Base-by-base conservation (phyloP, 2,113 vertebrate species). In the Mustelus asterias region DNA sequence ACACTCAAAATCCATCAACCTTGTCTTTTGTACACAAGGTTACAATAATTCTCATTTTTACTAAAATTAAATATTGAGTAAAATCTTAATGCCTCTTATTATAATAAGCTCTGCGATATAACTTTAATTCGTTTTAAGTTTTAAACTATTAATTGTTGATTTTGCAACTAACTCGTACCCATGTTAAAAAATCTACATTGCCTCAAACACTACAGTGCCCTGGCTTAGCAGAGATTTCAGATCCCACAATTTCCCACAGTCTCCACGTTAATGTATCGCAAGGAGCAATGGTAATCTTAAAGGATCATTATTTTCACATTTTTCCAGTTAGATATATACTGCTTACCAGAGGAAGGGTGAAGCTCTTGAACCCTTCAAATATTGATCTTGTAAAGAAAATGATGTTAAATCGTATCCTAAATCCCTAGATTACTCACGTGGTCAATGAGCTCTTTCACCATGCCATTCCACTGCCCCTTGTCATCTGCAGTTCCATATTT, bases 401-500 rank as follows among this genome's bases (percentile, higher is more conserved):
- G 7, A 5, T 88, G 20, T 88, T 29, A 60, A 90, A 90, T 58
- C 14, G 22, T 0, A 0, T 67, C 44, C 86, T 63, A 69, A 29
- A 16, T 7, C 0, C 0, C 33, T 13, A 44, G 60, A 33, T 29
- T 14, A 99, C 99, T 99, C 97, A 99, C 99, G 0, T 99, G 99
- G 97, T 99, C 99, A 6, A 99, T 99, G 96, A 99, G 99, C 96
- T 99, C 99, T 96, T 98, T 98, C 96, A 99, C 98, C 98, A 99
- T 99, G 94, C 99, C 99, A 0, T 99, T 99, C 99, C 99, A 99
- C 97, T 99, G 99, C 96, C 99, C 99, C 97, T 99, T 99, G 96
- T 99, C 99, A 0, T 99, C 99, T 97, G 99, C 99, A 0, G 98
- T 99, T 90, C 99, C 99, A 0, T 99, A 99, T 80, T 98, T 99